A percentile compares a stretch with the other conserved stretches of the same genome.
Conservation (phyloP, 2,888 invertebrate species). For the Ophion ventricosus region DNA sequence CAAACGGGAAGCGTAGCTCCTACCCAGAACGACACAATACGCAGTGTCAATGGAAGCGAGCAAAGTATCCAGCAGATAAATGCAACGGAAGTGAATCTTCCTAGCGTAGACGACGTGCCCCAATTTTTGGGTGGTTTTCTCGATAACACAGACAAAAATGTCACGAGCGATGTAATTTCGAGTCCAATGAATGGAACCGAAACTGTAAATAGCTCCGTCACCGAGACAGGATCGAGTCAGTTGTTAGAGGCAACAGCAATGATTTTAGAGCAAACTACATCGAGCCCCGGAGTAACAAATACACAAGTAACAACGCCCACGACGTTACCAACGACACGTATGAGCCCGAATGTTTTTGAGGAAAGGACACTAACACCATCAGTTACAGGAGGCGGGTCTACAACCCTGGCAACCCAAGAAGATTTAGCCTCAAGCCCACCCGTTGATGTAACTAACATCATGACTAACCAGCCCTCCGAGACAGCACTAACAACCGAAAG, state of each 20-base stretch:
- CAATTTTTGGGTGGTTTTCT: slow-evolving; percentile 73
- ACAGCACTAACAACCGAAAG: slow-evolving; percentile 61
- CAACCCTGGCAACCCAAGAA: slow-evolving; percentile 31
- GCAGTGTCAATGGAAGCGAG: slow-evolving; percentile 5
- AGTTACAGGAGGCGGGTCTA: slow-evolving; percentile 6
- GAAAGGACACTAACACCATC: slow-evolving; percentile 62
- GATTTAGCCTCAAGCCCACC: slow-evolving; percentile 51
- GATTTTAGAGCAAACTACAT: slow-evolving; percentile 42
- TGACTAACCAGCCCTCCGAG: slow-evolving; percentile 70
- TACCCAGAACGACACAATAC: neutral
- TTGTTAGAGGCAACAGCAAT: slow-evolving; percentile 41
- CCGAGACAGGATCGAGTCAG: slow-evolving; percentile 26
- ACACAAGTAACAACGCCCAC: slow-evolving; percentile 56
- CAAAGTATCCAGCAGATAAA: slow-evolving; percentile 28
- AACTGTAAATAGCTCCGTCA: slow-evolving; percentile 6
- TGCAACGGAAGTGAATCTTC: slow-evolving; percentile 15
- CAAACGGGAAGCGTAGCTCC: slow-evolving; percentile 24
- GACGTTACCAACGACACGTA: slow-evolving; percentile 58
- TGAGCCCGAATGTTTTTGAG: slow-evolving; percentile 47
- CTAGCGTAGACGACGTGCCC: slow-evolving; percentile 64
- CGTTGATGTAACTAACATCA: slow-evolving; percentile 63
- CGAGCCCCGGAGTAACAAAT: slow-evolving; percentile 47
- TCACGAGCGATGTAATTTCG: slow-evolving; percentile 52
- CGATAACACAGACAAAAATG: slow-evolving; percentile 71
- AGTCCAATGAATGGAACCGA: slow-evolving; percentile 17